Evolutionary conservation across 2,113 vertebrate species (phyloP).

Genomic region (Oriolus oriolus): DNA sequence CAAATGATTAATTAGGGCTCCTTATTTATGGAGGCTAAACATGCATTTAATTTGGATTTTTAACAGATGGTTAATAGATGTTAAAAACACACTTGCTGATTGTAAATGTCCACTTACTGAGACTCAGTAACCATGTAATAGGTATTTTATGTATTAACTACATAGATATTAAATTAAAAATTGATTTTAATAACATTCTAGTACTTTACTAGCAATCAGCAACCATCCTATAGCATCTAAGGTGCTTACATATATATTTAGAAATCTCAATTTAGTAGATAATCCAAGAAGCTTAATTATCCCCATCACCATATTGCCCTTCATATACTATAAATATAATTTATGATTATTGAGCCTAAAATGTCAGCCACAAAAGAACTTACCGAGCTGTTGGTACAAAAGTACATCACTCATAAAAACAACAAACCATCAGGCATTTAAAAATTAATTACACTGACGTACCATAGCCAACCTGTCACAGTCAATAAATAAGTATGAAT

Average conservation of each 20-base stretch:
- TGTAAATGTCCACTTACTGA: slow-evolving; percentile 60
- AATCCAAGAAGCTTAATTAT: slow-evolving; percentile 30
- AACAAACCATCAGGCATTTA: slow-evolving; percentile 38
- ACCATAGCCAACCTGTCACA: neutral
- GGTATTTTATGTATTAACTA: slow-evolving; percentile 45
- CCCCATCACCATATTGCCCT: neutral
- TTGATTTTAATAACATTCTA: slow-evolving; percentile 17
- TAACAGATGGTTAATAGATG: slow-evolving; percentile 60
- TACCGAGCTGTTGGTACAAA: neutral
- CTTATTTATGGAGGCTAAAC: slow-evolving; percentile 38
- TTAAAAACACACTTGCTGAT: slow-evolving; percentile 52
- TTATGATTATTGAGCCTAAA: slow-evolving; percentile 45
- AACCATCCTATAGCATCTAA: neutral
- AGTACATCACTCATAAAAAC: slow-evolving; percentile 45
- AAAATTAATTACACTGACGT: slow-evolving; percentile 10
- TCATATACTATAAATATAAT: neutral
- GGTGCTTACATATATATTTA: neutral
- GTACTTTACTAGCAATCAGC: neutral
- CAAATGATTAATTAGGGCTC: slow-evolving; percentile 17
- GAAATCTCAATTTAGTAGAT: neutral
- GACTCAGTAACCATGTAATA: slow-evolving; percentile 55
- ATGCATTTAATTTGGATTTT: slow-evolving; percentile 34
- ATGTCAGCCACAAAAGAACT: slow-evolving; percentile 36
- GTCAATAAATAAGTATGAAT: neutral
- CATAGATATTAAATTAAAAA: slow-evolving; percentile 28